phyloP scores from a whole-genome alignment of 1,140 invertebrate genomes.

The Ladona fulva region DNA sequence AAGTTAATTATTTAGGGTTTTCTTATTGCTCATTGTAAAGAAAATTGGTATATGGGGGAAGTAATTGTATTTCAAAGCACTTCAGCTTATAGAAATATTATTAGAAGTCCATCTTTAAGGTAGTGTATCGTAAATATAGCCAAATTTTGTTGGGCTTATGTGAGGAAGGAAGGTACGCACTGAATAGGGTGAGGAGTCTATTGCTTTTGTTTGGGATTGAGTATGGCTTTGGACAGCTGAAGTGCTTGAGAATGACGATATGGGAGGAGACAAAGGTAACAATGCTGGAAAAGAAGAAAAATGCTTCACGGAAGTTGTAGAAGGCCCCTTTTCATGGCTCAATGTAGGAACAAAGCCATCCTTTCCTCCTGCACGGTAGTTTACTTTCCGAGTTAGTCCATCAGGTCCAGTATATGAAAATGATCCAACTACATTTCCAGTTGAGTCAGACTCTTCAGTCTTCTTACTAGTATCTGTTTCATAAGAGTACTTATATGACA shows the following conservation, averaged over 20 bases:
- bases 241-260: neutral
- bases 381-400: conserved; percentile 19
- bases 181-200: neutral
- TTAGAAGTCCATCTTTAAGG: neutral
- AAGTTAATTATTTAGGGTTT: too few relatives aligned
- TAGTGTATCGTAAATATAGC: neutral
- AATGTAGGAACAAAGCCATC: conserved; percentile 23
- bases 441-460: neutral
- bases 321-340: neutral
- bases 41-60: too few relatives aligned
- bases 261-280: neutral
- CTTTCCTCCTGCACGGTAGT: conserved; percentile 23
- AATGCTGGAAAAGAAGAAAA: neutral
- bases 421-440: neutral
- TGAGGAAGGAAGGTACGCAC: neutral
- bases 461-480: neutral
- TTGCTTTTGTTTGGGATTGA: neutral
- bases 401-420: conserved; percentile 9
- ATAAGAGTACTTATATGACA: neutral
- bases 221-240: neutral
- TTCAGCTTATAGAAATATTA: too few relatives aligned
- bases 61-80: too few relatives aligned
- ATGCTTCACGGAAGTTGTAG: neutral
- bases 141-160: neutral
- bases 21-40: too few relatives aligned